phyloP scores from a whole-genome alignment of 2,113 vertebrate species.

The Anarrhichthys ocellatus region DNA sequence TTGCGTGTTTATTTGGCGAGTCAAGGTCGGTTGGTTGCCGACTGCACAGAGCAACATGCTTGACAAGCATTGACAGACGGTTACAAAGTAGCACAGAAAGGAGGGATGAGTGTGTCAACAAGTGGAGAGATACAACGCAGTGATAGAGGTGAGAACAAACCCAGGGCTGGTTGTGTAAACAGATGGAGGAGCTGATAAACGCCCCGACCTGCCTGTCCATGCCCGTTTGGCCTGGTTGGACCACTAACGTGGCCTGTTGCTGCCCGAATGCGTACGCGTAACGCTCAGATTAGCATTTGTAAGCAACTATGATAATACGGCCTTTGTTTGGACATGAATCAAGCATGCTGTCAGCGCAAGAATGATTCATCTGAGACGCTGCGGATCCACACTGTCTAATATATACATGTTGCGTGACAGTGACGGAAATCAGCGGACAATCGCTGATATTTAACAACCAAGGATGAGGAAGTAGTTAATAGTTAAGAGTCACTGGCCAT shows the following conservation, averaged over 20 bases:
- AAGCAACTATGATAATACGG: conserved; percentile 28
- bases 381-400: background rate
- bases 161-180: conserved; percentile 72
- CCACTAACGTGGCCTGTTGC: conserved; percentile 30
- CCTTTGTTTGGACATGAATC: conserved; percentile 37
- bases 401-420: conserved; percentile 9
- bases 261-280: background rate
- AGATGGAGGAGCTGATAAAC: conserved; percentile 68
- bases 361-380: conserved; percentile 22
- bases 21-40: conserved; percentile 51
- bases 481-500: conserved; percentile 42
- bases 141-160: conserved; percentile 66
- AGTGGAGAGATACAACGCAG: conserved; percentile 57
- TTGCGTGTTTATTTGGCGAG: conserved; percentile 59
- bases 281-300: background rate
- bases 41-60: conserved; percentile 15
- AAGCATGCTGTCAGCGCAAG: background rate
- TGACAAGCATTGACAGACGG: conserved; percentile 46
- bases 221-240: conserved; percentile 16
- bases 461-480: conserved; percentile 66
- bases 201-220: conserved; percentile 32
- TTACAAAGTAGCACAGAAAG: conserved; percentile 72
- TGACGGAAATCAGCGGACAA: conserved; percentile 10
- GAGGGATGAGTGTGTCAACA: conserved; percentile 68
- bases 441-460: conserved; percentile 36